Evolutionary conservation across 2,797 vertebrate genomes (phyloP), one percentile per base, ranked within the genome.

Genomic region (Acipenser transmontanus): DNA sequence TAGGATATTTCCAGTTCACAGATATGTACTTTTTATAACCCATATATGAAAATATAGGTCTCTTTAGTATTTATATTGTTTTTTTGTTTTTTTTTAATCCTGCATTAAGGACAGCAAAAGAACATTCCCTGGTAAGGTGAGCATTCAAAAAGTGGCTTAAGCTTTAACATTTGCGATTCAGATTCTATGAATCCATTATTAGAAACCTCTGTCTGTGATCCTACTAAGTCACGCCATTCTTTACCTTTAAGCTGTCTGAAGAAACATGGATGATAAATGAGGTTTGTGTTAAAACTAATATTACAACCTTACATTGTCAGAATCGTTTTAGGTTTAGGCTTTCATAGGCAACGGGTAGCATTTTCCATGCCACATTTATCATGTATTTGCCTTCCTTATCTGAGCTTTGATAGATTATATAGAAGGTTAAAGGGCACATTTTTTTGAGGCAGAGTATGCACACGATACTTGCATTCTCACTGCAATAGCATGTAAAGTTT

Each of bases 211-310:
- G 68, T 72, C 72, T 70, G 62, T 61, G 50, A 71, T 74, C 65
- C 75, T 78, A 68, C 74, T 66, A 0, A 69, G 79, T 79, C 61
- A 50, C 75, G 69, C 54, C 71, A 75, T 69, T 77, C 71, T 75
- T 14, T 62, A 34, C 52, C 64, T 67, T 73, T 69, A 74, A 70
- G 49, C 66, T 51, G 56, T 69, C 64, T 74, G 6, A 70, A 69
- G 62, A 60, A 71, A 74, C 66, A 68, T 72, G 69, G 66, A 76
- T 77, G 70, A 80, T 73, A 76, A 76, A 79, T 83, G 73, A 60
- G 64, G 64, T 74, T 78, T 68, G 34, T 34, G 56, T 71, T 80
- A 14, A 70, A 78, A 73, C 69, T 71, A 73, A 74, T 68, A 73
- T 70, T 34, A 65, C 68, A 61, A 71, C 65, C 66, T 68, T 60